Base-by-base conservation (phyloP, 35 echinoderm and acorn worm genomes). In the Patiria miniata region DNA sequence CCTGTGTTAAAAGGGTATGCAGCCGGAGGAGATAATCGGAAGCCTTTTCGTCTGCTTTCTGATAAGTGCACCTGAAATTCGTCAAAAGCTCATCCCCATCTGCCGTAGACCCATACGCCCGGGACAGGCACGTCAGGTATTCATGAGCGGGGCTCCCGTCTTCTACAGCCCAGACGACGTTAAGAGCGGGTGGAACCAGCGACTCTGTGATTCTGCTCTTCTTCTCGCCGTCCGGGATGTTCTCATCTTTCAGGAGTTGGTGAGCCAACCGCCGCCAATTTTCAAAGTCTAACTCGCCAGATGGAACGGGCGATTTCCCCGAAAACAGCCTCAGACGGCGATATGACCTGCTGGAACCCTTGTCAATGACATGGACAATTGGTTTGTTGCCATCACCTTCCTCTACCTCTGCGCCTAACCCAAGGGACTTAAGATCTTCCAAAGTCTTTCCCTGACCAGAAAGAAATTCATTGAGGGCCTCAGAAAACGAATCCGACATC, bases 251-350 rank as follows among this genome's bases (percentile, higher is more conserved):
- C 18, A 88, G 7, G 56, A 93, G 79, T 52, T 93, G 91, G 26
- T 78, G 33, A 1, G 91, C 91, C 26, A 81, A 85, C 23, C 81
- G 85, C 5, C 60, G n/a, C 91, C 91, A 88, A 23, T 78, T 93
- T 32, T 82, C 61, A 39, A 82, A 93, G 44, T 78, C 77, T 18
- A 88, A 40, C 81, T 93, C 85, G 39, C 91, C 91, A 88, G 2
- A 78, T 1, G 91, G 85, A 37, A 51, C 12, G 0, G 91, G 91
- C 1, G 52, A 10, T 54, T 78, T 81, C 30, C 85, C 85, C 0
- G 91, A 93, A 40, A 88, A 88, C 4, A 80, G 53, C 23, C 91
- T 39, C 26, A 93, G 85, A 30, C 86, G 18, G 6, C 91, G 65
- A 37, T 83, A 83, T 2, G 21, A 8, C 51, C 39, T 83, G 29